These are phyloP conservation scores for Melopsittacus undulatus DNA, from an alignment of 2,797 vertebrate genomes.

Conservation along the genomic window DNA sequence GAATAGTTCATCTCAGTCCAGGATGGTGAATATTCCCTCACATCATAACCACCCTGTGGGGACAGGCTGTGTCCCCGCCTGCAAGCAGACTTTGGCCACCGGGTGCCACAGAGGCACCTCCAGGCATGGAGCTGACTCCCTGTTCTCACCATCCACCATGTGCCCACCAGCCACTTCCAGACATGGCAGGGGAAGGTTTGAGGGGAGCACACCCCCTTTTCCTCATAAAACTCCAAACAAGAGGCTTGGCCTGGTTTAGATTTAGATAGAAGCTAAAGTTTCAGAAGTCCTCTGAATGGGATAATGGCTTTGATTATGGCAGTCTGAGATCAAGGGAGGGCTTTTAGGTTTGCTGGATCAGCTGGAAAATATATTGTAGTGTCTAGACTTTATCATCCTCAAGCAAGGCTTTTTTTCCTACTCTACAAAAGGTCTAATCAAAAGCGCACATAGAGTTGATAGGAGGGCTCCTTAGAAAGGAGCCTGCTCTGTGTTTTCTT, in stretches of 20 bases:
- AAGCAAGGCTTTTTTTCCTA: neutral
- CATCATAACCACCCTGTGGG: rapidly evolving
- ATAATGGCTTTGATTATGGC: conserved; percentile 65
- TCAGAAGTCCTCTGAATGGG: conserved; percentile 40
- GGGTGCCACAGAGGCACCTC: neutral
- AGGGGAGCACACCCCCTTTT: neutral
- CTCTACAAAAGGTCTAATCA: conserved; percentile 25
- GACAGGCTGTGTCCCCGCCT: rapidly evolving
- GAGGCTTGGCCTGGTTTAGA: conserved; percentile 63
- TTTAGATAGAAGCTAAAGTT: conserved; percentile 66
- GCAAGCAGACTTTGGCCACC: rapidly evolving
- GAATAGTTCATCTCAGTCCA: neutral
- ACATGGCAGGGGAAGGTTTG: neutral
- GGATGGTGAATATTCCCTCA: neutral
- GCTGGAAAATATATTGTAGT: conserved; percentile 60
- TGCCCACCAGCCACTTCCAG: conserved; percentile 5
- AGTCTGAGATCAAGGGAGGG: conserved; percentile 51
- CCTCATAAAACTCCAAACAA: conserved; percentile 45
- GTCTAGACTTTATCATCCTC: conserved; percentile 57
- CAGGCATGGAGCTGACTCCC: neutral
- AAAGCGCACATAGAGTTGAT: neutral
- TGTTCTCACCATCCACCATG: neutral
- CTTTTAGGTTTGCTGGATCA: conserved; percentile 55
- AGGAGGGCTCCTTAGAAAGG: neutral
- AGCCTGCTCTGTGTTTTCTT: neutral